A percentile compares a stretch with the other conserved stretches of the same genome.
These are phyloP conservation scores for Oreochromis mossambicus DNA, from an alignment of 2,797 vertebrate genomes.

Conservation along the genomic window DNA sequence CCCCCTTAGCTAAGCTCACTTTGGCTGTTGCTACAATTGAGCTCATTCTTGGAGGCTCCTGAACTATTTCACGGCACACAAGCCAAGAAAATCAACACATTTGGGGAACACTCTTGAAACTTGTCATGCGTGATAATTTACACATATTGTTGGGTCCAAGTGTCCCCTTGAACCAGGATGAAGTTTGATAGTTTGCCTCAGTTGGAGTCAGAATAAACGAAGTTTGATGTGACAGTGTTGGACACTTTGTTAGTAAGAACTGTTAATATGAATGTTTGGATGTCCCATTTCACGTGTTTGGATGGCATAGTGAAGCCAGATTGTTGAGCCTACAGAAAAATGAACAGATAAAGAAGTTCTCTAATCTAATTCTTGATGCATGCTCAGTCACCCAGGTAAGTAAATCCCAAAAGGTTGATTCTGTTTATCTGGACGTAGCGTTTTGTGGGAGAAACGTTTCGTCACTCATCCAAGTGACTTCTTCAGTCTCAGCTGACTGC, in stretches of 20 bases:
- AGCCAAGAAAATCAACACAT: slow-evolving; percentile 40
- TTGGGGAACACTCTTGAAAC: neutral
- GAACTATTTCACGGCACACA: neutral
- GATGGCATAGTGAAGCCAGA: neutral
- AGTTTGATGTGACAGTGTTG: neutral
- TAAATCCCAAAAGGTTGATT: neutral
- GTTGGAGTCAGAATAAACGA: neutral
- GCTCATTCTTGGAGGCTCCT: slow-evolving; percentile 30
- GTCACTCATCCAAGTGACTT: neutral
- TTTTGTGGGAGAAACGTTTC: neutral
- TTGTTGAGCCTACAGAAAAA: neutral
- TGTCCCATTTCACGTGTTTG: neutral
- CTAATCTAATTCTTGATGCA: neutral
- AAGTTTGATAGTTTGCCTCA: neutral
- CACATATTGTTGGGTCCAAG: neutral
- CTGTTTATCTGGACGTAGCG: neutral
- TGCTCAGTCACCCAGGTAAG: neutral
- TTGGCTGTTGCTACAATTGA: slow-evolving; percentile 23
- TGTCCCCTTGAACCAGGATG: neutral
- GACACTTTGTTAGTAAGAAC: neutral
- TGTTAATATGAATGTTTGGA: neutral
- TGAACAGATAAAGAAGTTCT: neutral
- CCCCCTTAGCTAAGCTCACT: slow-evolving; percentile 16
- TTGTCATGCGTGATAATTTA: slow-evolving; percentile 23
- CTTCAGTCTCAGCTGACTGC: neutral